Evolutionary conservation across 2,113 vertebrate species (phyloP), one percentile per base, ranked within the genome.

Genomic region (Oenanthe oenanthe): DNA sequence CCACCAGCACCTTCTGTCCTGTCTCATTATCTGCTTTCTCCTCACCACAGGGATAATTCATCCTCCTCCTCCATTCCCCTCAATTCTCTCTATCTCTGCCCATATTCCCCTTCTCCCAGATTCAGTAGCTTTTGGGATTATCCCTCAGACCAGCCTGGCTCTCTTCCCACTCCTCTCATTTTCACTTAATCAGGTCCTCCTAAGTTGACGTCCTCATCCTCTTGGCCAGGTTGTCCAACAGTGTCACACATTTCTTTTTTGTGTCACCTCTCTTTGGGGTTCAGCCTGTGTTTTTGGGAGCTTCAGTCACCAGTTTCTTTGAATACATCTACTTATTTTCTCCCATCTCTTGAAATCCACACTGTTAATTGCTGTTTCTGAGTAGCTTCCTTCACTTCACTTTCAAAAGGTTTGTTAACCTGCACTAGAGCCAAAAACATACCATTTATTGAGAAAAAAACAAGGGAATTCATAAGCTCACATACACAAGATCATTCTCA

Each of bases 161-260:
- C 42, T 89, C 34, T 45, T 74, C 26, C 12, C 0, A 0, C 7
- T 73, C n/a, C 36, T 66, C 56, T 70, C 13, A 9, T 58, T 82
- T 73, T 38, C 29, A 24, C 7, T 43, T 58, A 26, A 62, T 71
- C 77, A n/a, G 42, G 15, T 91, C 19, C 42, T 89, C n/a, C n/a
- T 22, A 26, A 42, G 9, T 0, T 50, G 36, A 78, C 4, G 3
- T 73, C 54, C 29, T 68, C 0, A 0, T 32, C 42, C 14, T 66
- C 31, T 14, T 17, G 12, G 22, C 9, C 40, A 16, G 5, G 29
- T 14, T 87, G 42, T 54, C 50, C 47, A 17, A 34, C 16, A 32
- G 7, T 18, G 26, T 31, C 36, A 68, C 31, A 38, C 0, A 0
- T 42, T 57, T 53, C 6, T 17, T 77, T 72, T 74, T 16, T 32